phyloP scores from a whole-genome alignment of 2,113 vertebrate species.

The Cebidichthys violaceus region DNA sequence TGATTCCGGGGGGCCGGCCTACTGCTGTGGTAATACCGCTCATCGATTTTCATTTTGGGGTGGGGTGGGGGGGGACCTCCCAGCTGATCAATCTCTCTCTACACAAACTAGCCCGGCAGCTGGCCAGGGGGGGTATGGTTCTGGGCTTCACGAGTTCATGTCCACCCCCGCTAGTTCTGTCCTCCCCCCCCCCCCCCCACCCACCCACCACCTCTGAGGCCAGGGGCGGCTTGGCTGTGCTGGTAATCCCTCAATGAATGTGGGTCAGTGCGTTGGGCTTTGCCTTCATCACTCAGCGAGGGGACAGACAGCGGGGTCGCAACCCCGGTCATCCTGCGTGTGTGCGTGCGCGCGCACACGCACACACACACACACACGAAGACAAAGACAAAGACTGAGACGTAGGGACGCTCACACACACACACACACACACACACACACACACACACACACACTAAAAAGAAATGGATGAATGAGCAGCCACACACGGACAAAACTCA shows the following conservation, averaged over 20 bases:
- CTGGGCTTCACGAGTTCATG: conserved; percentile 39
- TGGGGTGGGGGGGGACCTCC: conserved; percentile 31
- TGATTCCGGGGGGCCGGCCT: conserved; percentile 34
- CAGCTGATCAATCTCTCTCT: conserved; percentile 60
- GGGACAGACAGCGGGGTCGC: conserved; percentile 73
- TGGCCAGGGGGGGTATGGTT: conserved; percentile 12
- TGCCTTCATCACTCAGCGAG: conserved; percentile 73
- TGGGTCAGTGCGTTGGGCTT: conserved; percentile 78
- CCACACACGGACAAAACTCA: conserved; percentile 26
- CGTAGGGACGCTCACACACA: neutral
- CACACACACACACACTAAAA: neutral
- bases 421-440: neutral
- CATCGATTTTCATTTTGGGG: conserved; percentile 60
- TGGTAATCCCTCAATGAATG: conserved; percentile 78
- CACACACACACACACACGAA: conserved; percentile 29
- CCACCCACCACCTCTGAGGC: conserved; percentile 48
- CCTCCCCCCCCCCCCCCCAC: neutral
- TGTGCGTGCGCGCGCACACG: neutral
- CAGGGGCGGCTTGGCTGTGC: conserved; percentile 61
- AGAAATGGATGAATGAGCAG: conserved; percentile 34
- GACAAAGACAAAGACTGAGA: conserved; percentile 49
- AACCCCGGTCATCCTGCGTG: conserved; percentile 52
- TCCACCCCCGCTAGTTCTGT: conserved; percentile 1
- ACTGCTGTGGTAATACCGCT: conserved; percentile 47
- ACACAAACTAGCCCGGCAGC: conserved; percentile 29